Conservation (phyloP, 2,113 vertebrate species). For the Brachyhypopomus gauderio region DNA sequence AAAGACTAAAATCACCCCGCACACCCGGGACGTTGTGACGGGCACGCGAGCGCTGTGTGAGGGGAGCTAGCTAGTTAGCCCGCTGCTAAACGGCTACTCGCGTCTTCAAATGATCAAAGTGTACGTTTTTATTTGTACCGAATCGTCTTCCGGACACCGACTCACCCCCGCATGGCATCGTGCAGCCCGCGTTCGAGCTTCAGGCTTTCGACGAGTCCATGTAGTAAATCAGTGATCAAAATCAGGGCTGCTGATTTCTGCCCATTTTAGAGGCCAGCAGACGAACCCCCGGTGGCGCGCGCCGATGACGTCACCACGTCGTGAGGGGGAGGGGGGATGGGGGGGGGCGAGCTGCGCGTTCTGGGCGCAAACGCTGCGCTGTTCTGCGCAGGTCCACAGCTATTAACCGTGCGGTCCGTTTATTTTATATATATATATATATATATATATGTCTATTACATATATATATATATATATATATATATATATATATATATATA, state of each 20-base stretch:
- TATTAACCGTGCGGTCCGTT: not conserved
- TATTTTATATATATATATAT: too few relatives aligned
- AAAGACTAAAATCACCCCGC: not conserved
- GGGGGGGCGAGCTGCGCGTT: slow-evolving; percentile 59
- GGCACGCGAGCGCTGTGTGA: not conserved
- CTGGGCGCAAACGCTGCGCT: too few relatives aligned
- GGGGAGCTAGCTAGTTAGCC: not conserved
- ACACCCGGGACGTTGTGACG: slow-evolving; percentile 3
- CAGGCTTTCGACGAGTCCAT: slow-evolving; percentile 50
- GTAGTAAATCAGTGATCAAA: slow-evolving; percentile 61
- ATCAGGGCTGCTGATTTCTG: slow-evolving; percentile 71
- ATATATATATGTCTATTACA: too few relatives aligned
- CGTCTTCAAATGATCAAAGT: slow-evolving; percentile 22
- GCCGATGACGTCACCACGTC: slow-evolving; percentile 70
- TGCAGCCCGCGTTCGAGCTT: slow-evolving; percentile 53
- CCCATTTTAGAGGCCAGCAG: slow-evolving; percentile 77
- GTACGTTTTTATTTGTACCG: not conserved
- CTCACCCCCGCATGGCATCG: slow-evolving; percentile 78
- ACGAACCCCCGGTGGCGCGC: slow-evolving; percentile 69
- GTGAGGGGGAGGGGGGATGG: slow-evolving; percentile 9
- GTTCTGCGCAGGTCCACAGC: not conserved
- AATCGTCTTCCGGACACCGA: not conserved
- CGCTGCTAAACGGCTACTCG: slow-evolving; percentile 55
- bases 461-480: too few relatives aligned
- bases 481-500: too few relatives aligned